Conservation (phyloP, 1,140 invertebrate genomes). For the Bombus pyrosoma region DNA sequence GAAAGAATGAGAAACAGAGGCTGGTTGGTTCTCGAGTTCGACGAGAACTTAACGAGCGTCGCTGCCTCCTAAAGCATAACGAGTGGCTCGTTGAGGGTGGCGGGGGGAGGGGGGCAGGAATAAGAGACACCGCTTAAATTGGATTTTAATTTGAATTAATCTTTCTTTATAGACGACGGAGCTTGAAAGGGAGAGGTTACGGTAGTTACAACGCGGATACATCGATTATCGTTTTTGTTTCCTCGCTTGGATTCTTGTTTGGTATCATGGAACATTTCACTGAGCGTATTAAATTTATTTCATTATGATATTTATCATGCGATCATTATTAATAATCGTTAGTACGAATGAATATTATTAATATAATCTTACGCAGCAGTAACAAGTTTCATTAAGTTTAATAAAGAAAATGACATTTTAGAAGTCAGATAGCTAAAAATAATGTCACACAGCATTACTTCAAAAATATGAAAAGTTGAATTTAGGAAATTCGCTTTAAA, state of each 20-base stretch:
- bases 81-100: conserved; percentile 45
- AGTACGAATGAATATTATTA: too few species aligned
- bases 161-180: conserved; percentile 61
- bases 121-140: conserved; percentile 62
- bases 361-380: too few species aligned
- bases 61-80: conserved; percentile 62
- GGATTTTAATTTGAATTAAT: conserved; percentile 72
- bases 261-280: not conserved
- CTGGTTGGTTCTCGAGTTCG: conserved; percentile 56
- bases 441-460: too few species aligned
- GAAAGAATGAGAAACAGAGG: conserved; percentile 37
- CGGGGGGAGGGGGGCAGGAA: conserved; percentile 7
- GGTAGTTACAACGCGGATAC: conserved; percentile 52
- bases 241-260: not conserved
- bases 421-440: too few species aligned
- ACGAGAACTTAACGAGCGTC: conserved; percentile 67
- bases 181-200: conserved; percentile 60
- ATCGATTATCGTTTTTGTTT: conserved; percentile 52
- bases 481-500: not conserved
- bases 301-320: not conserved
- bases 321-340: too few species aligned
- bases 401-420: too few species aligned
- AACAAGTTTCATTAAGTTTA: too few species aligned
- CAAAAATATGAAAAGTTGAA: not conserved
- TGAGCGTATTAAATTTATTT: not conserved